These are phyloP conservation scores for Stictonetta naevosa DNA, from an alignment of 2,113 vertebrate genomes.

Conservation along the genomic window DNA sequence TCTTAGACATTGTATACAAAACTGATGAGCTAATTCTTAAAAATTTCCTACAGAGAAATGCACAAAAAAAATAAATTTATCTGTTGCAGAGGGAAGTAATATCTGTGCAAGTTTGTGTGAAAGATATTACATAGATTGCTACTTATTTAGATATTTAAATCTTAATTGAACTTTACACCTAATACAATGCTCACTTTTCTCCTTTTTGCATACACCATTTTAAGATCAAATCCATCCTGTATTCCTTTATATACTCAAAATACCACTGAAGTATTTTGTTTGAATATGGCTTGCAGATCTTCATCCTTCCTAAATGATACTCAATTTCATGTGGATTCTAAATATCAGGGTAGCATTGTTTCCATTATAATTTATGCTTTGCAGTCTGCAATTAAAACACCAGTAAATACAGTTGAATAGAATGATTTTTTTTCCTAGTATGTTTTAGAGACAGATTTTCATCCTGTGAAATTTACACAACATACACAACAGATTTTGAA, in stretches of 20 bases:
- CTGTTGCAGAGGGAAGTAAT: background rate
- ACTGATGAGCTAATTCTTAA: background rate
- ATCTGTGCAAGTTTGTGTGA: background rate
- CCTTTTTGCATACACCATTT: background rate
- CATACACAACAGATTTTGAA: background rate
- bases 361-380: background rate
- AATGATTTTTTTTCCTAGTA: background rate
- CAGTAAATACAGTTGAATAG: background rate
- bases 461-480: background rate
- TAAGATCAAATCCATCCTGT: background rate
- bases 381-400: background rate
- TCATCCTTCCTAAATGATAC: background rate
- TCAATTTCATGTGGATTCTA: background rate
- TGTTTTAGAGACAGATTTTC: background rate
- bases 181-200: background rate
- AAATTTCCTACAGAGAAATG: background rate
- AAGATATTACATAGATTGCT: background rate
- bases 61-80: background rate
- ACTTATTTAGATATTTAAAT: background rate
- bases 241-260: background rate
- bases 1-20: background rate
- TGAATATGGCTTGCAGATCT: background rate
- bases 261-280: background rate
- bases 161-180: background rate
- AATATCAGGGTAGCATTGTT: background rate